These are phyloP conservation scores for Melanostoma mellinum DNA, from an alignment of 2,888 invertebrate genomes.

Conservation along the genomic window DNA sequence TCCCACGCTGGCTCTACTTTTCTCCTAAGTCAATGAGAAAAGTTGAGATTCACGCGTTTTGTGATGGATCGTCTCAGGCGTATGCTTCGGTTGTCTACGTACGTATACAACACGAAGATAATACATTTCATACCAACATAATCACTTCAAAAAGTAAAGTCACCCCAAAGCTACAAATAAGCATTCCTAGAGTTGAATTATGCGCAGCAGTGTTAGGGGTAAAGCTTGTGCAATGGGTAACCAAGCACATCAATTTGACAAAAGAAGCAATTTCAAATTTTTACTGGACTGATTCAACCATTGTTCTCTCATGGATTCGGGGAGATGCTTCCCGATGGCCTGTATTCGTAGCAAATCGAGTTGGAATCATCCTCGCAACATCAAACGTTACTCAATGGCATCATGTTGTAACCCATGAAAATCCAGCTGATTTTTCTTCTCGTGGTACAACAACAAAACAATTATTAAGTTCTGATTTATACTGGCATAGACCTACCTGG, in stretches of 20 bases:
- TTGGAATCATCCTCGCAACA: slow-evolving; percentile 12
- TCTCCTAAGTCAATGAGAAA: slow-evolving; percentile 7
- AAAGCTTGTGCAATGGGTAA: slow-evolving; percentile 27
- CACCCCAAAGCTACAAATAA: slow-evolving; percentile 17
- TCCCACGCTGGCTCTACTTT: slow-evolving; percentile 33
- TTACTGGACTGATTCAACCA: slow-evolving; percentile 46
- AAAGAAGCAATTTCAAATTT: slow-evolving; percentile 17
- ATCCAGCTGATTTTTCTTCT: slow-evolving; percentile 36
- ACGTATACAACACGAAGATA: slow-evolving; percentile 18
- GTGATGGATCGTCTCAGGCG: slow-evolving; percentile 40
- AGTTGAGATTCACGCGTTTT: slow-evolving; percentile 42
- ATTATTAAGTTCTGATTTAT: slow-evolving; percentile 4
- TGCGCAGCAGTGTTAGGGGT: slow-evolving; percentile 40
- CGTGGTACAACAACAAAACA: slow-evolving; percentile 24
- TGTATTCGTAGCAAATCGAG: slow-evolving; percentile 30
- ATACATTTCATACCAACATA: slow-evolving; percentile 2
- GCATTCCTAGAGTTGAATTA: slow-evolving; percentile 46
- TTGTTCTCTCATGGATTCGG: slow-evolving; percentile 39
- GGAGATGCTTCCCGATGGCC: slow-evolving; percentile 23
- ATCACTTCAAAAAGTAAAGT: slow-evolving; percentile 14
- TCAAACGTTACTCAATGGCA: slow-evolving; percentile 32
- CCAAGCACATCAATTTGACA: slow-evolving; percentile 8
- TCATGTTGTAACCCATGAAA: slow-evolving; percentile 20
- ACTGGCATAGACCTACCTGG: slow-evolving; percentile 38
- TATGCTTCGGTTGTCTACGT: slow-evolving; percentile 41